Base-by-base conservation (phyloP, 2,888 invertebrate species). In the Thereva unica region DNA sequence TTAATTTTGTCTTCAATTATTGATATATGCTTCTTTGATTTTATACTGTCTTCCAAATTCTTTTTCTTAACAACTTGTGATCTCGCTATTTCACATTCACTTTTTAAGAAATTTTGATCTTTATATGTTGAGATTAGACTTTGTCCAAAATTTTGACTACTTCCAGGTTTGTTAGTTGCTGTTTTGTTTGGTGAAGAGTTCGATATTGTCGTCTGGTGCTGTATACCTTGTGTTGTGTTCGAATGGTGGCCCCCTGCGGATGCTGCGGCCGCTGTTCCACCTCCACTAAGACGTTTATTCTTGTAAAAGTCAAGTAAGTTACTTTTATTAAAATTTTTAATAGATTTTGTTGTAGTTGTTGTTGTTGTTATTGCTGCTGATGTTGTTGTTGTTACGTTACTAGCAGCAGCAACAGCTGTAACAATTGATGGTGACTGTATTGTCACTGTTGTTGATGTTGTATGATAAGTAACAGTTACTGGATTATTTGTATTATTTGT, bases 21-120 rank as follows among this genome's bases (percentile, higher is more conserved):
- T 64, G 69, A 52, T 67, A 44, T 23, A 23, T 23, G 54, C 40
- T 52, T 66, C 5, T 64, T 53, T 47, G 68, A 68, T 38, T 69
- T 68, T 38, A 69, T 68, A 38, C 40, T 66, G 5, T 67, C 59
- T 9, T 64, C 68, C 45, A 68, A 66, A 50, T 41, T 38, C 34
- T 56, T 45, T 56, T 68, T 66, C 54, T 69, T 68, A 42, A 70
- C 71, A 52, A 81, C 76, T 72, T 78, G 80, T n/a, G 78, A 77
- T 66, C 78, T 76, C 5, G 80, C 81, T 71, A 80, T 71, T 66
- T 79, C 79, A 71, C 78, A 80, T 71, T 80, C 80, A 64, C 74
- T 76, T 71, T 78, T 79, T 0, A 80, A 74, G 67, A 80, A 80
- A 65, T 76, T 76, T 64, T 77, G 75, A 74, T 81, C 78, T 72